These are phyloP conservation scores for Pygoscelis antarcticus DNA, from an alignment of 2,113 vertebrate genomes.

Conservation along the genomic window DNA sequence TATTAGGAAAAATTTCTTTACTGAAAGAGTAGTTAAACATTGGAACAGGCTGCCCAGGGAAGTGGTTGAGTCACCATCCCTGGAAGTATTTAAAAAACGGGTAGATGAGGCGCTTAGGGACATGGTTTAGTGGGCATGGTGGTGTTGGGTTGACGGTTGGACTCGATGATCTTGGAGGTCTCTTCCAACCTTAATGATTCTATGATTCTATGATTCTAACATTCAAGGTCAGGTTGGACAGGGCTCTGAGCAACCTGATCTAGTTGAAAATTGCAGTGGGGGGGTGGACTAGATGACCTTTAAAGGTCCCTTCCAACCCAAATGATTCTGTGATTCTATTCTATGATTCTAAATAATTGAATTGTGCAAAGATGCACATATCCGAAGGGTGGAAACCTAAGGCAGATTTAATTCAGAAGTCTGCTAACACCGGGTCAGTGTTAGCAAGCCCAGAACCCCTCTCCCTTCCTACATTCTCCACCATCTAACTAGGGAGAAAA, in stretches of 20 bases:
- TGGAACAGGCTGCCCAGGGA: no score
- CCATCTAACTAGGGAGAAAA: conserved; percentile 30
- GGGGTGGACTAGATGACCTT: not conserved
- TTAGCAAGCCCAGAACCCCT: conserved; percentile 49
- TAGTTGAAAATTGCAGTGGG: not conserved
- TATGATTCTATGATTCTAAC: no score
- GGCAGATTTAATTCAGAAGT: conserved; percentile 55
- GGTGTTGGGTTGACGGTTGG: no score
- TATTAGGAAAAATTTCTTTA: no score
- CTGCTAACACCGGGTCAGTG: conserved; percentile 17
- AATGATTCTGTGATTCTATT: not conserved
- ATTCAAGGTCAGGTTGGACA: not conserved
- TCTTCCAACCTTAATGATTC: no score
- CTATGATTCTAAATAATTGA: not conserved
- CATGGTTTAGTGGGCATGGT: no score
- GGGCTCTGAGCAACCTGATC: not conserved
- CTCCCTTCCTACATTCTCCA: not conserved
- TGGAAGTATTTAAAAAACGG: no score
- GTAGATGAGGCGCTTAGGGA: no score
- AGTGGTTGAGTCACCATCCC: no score
- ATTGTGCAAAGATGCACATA: not conserved
- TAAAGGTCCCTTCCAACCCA: not conserved
- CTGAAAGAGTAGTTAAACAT: no score
- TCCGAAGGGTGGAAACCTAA: conserved; percentile 6
- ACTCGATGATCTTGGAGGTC: no score